Conservation (phyloP, 2,113 vertebrate species). For the Gambusia holbrooki region DNA sequence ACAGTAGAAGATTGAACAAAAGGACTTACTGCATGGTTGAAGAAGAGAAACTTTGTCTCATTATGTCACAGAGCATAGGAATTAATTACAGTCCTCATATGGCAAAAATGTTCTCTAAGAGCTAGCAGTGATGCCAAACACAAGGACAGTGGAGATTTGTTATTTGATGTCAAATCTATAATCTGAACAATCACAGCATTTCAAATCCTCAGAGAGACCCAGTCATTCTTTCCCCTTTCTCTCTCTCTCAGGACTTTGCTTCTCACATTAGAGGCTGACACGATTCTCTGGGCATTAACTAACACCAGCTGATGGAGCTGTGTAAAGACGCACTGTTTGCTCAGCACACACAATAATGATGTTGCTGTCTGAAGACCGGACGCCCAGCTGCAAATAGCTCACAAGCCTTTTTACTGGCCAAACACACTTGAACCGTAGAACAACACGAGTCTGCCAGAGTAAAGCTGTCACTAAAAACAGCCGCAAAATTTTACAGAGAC, state of each 20-base stretch:
- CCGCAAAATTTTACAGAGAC: slow-evolving; percentile 40
- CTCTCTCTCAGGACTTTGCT: slow-evolving; percentile 23
- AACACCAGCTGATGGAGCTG: slow-evolving; percentile 49
- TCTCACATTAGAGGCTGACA: slow-evolving; percentile 44
- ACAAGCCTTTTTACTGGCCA: slow-evolving; percentile 68
- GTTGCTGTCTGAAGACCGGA: slow-evolving; percentile 59
- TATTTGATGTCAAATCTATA: slow-evolving; percentile 24
- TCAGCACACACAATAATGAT: slow-evolving; percentile 79
- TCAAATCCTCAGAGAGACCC: slow-evolving; percentile 23
- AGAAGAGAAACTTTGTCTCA: not conserved
- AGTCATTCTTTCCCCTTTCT: not conserved
- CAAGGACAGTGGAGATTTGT: not conserved
- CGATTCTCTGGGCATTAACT: slow-evolving; percentile 54
- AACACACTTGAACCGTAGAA: slow-evolving; percentile 63
- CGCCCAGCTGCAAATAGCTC: slow-evolving; percentile 69
- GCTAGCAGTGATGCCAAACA: slow-evolving; percentile 1
- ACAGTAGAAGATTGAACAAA: slow-evolving; percentile 25
- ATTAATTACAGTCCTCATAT: not conserved
- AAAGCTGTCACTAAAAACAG: slow-evolving; percentile 57
- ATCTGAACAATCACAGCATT: slow-evolving; percentile 35
- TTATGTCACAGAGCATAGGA: slow-evolving; percentile 19
- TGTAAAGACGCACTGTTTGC: slow-evolving; percentile 76
- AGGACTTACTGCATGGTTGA: not conserved
- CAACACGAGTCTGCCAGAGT: slow-evolving; percentile 55
- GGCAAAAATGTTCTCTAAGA: slow-evolving; percentile 2